Evolutionary conservation across 2,888 invertebrate genomes (phyloP), one percentile per base, ranked within the genome.

Genomic region (Siphlonurus alternatus): DNA sequence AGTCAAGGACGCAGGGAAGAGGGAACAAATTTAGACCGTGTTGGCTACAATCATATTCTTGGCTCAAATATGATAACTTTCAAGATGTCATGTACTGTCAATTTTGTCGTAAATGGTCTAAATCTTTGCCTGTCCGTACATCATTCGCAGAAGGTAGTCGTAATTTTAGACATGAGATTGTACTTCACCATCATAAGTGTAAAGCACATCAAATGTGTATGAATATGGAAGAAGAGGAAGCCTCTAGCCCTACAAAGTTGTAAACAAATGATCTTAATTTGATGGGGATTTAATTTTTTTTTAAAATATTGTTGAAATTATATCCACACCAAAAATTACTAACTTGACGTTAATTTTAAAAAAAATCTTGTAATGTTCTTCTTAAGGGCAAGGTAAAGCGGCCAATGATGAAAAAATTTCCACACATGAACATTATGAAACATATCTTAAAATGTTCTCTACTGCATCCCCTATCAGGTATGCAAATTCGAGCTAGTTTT

Each of bases 131-230:
- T 18, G 85, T 85, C 70, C 80, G 87, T 65, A 88, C 88, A n/a
- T 87, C 87, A 0, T 88, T 88, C 70, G 85, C 87, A n/a, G 84
- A 85, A 70, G 88, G 88, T 65, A 88, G 86, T 71, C 81, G 84
- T 61, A 88, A 88, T 74, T 88, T 88, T 75, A 80, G 87, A 63
- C 77, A 87, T 66, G 88, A 88, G 77, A 88, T 88, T 70, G 83
- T 88, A 61, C 87, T 88, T 73, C 88, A 88, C 74, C 88, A 88
- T 72, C 85, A 88, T 73, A 87, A 85, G 73, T 87, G 86, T 73
- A 88, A 88, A 74, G 87, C 87, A 38, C 88, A 88, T 73, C 81
- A 83, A 69, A 75, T 86, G 70, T 88, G 88, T 73, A 75, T 79
- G 64, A 76, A 76, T 25, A 79, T 77, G 71, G 81, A 81, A 69